Percentiles rank a stretch among this genome's conserved stretches.
Evolutionary conservation across 2,888 invertebrate genomes (phyloP).

Genomic region (Laspeyria flexula): DNA sequence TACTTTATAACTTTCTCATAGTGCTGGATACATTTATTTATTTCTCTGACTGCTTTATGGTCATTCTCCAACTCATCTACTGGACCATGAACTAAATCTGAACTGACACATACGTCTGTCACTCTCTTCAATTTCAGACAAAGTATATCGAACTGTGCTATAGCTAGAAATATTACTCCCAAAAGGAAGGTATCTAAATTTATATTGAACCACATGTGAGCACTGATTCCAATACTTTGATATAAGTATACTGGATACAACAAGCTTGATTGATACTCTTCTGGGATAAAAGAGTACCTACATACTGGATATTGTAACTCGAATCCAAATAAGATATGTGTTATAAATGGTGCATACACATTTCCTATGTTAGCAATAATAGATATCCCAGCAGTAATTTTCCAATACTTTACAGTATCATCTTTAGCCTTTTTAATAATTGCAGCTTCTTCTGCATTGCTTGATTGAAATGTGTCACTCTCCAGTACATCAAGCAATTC

Average conservation of each 20-base stretch:
- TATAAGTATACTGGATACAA: constrained; percentile 64
- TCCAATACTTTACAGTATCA: constrained; percentile 58
- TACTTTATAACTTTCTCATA: constrained; percentile 60
- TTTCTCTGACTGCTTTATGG: constrained; percentile 36
- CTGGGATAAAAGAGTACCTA: constrained; percentile 63
- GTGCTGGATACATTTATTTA: constrained; percentile 60
- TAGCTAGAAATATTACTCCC: constrained; percentile 62
- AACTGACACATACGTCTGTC: constrained; percentile 32
- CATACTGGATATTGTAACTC: constrained; percentile 57
- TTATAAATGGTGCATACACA: constrained; percentile 51
- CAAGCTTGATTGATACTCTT: constrained; percentile 45
- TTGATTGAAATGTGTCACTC: constrained; percentile 60
- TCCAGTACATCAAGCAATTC: constrained; percentile 59
- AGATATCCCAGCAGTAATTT: constrained; percentile 53
- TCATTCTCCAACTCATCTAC: constrained; percentile 24
- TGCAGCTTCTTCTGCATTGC: constrained; percentile 42
- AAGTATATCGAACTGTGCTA: constrained; percentile 66
- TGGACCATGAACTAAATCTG: constrained; percentile 4
- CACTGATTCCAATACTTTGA: constrained; percentile 60
- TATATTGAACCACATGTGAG: constrained; percentile 59
- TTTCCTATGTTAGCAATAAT: constrained; percentile 52
- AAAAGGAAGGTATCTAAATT: constrained; percentile 65
- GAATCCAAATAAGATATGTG: constrained; percentile 48
- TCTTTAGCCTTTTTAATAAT: constrained; percentile 56
- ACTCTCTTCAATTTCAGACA: constrained; percentile 54